Percentiles rank a stretch among this genome's conserved stretches.
phyloP scores from a whole-genome alignment of 2,113 vertebrate genomes.

The Ranitomeya variabilis region DNA sequence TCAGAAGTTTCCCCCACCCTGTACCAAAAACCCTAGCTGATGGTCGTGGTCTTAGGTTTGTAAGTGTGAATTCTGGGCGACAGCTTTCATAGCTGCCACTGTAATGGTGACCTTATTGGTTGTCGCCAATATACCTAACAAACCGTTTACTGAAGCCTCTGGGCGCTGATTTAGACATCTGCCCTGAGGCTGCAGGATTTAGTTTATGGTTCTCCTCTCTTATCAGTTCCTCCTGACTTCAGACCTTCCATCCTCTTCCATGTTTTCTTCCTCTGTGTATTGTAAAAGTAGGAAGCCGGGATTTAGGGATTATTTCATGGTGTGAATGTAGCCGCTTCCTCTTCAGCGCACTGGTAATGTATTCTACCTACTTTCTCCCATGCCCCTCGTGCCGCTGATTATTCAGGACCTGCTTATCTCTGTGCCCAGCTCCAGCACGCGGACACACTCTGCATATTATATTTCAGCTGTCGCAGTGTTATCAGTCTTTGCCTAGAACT shows the following conservation, averaged over 20 bases:
- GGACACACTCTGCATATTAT: background rate
- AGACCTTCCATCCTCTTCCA: constrained; percentile 2
- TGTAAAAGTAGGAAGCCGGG: background rate
- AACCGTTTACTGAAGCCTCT: background rate
- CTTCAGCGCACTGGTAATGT: background rate
- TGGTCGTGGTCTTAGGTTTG: too few species aligned
- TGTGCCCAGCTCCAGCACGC: background rate
- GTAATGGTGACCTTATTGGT: too few species aligned
- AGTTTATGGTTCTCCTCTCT: background rate
- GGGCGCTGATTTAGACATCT: background rate
- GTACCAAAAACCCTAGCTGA: too few species aligned
- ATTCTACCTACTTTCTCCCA: background rate
- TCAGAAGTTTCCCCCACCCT: too few species aligned
- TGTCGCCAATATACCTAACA: too few species aligned
- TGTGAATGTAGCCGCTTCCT: background rate
- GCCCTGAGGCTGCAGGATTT: background rate
- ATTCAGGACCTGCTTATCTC: background rate
- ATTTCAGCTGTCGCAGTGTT: background rate
- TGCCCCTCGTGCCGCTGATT: background rate
- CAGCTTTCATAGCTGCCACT: too few species aligned
- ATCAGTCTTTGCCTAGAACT: background rate
- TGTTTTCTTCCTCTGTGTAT: background rate
- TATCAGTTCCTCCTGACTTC: constrained; percentile 6
- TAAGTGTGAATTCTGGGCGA: too few species aligned
- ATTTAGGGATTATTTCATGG: constrained; percentile 8